Conservation (phyloP, 1,140 invertebrate species). For the Dreissena polymorpha region DNA sequence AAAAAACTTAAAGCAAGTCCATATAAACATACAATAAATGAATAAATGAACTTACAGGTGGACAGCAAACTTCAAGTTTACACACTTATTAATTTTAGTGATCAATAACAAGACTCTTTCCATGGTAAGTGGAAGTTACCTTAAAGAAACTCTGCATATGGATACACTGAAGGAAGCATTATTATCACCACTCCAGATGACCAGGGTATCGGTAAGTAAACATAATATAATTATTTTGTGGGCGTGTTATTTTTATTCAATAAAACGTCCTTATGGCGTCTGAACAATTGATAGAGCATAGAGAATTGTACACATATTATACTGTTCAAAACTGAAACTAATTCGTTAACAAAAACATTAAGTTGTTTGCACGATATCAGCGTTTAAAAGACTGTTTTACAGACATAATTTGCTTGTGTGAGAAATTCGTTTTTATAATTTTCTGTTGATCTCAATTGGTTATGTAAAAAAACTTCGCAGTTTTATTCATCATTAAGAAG, state of each 20-base stretch:
- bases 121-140: conserved; percentile 21
- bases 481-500: too few species aligned
- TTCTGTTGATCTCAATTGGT: background rate
- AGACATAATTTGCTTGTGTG: too few species aligned
- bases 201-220: conserved; percentile 35
- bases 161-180: conserved; percentile 10
- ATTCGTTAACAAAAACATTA: background rate
- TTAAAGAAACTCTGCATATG: conserved; percentile 37
- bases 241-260: background rate
- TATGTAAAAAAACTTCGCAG: background rate
- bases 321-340: background rate
- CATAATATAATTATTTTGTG: background rate
- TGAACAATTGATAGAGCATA: background rate
- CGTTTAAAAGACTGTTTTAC: too few species aligned
- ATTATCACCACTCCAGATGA: conserved; percentile 26
- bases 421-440: too few species aligned
- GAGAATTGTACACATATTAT: background rate
- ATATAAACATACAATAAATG: background rate
- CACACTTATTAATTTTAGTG: conserved; percentile 44
- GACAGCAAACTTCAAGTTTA: too few species aligned
- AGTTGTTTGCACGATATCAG: too few species aligned
- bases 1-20: background rate
- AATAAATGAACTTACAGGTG: background rate
- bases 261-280: background rate
- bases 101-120: conserved; percentile 25